Conservation (phyloP, 1,140 invertebrate genomes). For the Zaprionus inermis region DNA sequence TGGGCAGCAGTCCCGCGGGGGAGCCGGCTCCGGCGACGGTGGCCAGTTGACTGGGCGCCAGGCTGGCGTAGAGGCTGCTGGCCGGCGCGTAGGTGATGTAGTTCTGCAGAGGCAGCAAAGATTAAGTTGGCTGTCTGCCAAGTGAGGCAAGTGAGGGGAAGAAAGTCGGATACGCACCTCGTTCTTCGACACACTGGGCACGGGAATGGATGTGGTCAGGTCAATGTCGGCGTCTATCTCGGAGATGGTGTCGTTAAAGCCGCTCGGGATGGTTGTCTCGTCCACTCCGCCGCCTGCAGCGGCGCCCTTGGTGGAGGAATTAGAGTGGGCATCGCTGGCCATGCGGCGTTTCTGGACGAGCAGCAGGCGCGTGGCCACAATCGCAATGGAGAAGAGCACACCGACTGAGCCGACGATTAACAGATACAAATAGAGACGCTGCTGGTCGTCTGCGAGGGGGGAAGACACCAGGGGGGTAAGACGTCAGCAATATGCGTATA, state of each 20-base stretch:
- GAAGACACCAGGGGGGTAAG: not conserved
- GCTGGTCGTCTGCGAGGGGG: constrained; percentile 88
- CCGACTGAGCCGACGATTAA: constrained; percentile 88
- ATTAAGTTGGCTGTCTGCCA: constrained; percentile 8
- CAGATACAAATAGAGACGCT: constrained; percentile 91
- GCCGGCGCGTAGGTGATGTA: constrained; percentile 75
- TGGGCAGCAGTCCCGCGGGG: constrained; percentile 50
- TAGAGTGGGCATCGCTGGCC: constrained; percentile 80
- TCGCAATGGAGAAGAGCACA: constrained; percentile 88
- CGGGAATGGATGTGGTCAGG: constrained; percentile 86
- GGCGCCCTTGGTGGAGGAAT: constrained; percentile 50
- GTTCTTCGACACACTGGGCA: constrained; percentile 83
- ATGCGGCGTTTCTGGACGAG: constrained; percentile 86
- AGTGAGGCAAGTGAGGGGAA: no score
- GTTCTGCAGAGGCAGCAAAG: constrained; percentile 56
- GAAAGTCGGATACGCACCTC: constrained; percentile 59
- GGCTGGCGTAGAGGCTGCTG: constrained; percentile 63
- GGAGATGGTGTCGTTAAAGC: constrained; percentile 89
- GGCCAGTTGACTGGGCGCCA: constrained; percentile 58
- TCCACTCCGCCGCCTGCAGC: constrained; percentile 54
- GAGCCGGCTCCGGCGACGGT: constrained; percentile 26
- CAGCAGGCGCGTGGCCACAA: constrained; percentile 88
- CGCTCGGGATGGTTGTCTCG: constrained; percentile 88
- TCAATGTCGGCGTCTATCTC: constrained; percentile 91
- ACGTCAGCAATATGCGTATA: constrained; percentile 13